These are phyloP conservation scores for Furnarius figulus DNA, from an alignment of 2,113 vertebrate genomes.

Conservation along the genomic window DNA sequence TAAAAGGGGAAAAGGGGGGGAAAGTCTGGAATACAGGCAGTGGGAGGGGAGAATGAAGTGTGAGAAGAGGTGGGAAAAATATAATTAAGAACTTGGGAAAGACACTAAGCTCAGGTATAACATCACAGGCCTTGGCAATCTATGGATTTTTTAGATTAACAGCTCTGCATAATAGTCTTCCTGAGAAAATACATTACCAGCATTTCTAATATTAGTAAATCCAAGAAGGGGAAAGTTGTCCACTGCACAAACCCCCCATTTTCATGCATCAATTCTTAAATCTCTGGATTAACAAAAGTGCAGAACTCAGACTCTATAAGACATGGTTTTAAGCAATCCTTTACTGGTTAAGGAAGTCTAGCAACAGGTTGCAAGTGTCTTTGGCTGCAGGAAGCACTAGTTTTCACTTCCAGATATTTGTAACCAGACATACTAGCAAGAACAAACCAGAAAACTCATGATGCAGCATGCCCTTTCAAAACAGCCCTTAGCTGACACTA, in stretches of 20 bases:
- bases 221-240: neutral
- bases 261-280: neutral
- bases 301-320: neutral
- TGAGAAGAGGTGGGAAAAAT: neutral
- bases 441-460: neutral
- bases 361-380: neutral
- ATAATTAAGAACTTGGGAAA: neutral
- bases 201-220: neutral
- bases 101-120: neutral
- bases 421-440: neutral
- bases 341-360: neutral
- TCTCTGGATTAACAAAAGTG: neutral
- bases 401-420: neutral
- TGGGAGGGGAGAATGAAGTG: neutral
- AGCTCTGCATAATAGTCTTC: neutral
- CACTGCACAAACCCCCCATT: neutral
- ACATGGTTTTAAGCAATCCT: neutral
- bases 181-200: neutral
- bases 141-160: neutral
- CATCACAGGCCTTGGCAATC: neutral
- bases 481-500: neutral
- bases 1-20: accelerated
- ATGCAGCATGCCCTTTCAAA: neutral
- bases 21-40: neutral
- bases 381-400: neutral